Percentiles rank a stretch among this genome's conserved stretches.
These are phyloP conservation scores for Antitype chi DNA, from an alignment of 2,888 invertebrate genomes.

Conservation along the genomic window DNA sequence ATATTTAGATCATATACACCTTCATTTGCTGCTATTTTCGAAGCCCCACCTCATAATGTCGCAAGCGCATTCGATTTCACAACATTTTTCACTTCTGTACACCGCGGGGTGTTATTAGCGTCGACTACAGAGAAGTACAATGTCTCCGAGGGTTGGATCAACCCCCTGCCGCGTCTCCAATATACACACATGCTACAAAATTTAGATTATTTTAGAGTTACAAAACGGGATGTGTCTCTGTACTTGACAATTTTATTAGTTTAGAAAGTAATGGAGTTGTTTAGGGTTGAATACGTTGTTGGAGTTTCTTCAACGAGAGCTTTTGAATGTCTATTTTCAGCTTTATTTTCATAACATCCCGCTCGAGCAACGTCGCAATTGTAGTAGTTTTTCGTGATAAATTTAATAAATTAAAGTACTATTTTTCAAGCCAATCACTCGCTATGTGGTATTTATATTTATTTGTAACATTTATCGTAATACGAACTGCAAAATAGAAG, in stretches of 20 bases:
- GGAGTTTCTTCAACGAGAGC: no score
- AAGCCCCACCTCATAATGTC: background rate
- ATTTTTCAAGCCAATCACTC: no score
- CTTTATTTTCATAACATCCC: no score
- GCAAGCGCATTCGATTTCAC: slow-evolving; percentile 70
- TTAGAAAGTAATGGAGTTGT: slow-evolving; percentile 7
- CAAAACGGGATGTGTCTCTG: slow-evolving; percentile 32
- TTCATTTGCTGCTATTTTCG: background rate
- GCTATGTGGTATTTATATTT: no score
- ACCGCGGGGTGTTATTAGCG: slow-evolving; percentile 82
- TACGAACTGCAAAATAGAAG: no score
- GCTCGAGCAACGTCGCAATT: no score
- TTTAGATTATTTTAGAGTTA: slow-evolving; percentile 49
- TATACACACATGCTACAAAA: slow-evolving; percentile 79
- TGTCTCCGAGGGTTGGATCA: slow-evolving; percentile 66
- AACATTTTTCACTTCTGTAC: slow-evolving; percentile 75
- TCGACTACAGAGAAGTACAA: slow-evolving; percentile 36
- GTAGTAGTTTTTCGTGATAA: no score
- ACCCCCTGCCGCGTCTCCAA: slow-evolving; percentile 75
- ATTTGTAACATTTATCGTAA: no score
- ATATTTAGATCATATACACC: no score
- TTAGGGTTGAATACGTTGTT: background rate
- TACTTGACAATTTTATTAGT: slow-evolving; percentile 50
- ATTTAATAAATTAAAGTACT: no score
- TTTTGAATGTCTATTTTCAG: no score